Evolutionary conservation across 2,888 invertebrate species (phyloP).

Genomic region (Cylindroiulus punctatus): DNA sequence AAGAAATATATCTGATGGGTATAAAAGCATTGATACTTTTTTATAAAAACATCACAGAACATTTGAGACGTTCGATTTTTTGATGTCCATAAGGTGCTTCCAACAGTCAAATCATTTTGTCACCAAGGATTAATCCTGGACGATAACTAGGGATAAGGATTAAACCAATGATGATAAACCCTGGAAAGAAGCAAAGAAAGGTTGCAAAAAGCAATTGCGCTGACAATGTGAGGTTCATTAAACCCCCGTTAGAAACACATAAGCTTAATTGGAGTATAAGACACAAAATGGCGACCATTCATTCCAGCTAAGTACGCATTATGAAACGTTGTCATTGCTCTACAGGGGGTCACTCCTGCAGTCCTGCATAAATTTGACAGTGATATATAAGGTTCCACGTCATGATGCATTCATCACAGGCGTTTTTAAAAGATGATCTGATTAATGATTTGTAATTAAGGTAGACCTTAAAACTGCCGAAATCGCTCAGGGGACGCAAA

Average conservation of each 20-base stretch:
- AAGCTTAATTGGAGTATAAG: neutral
- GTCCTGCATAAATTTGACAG: neutral
- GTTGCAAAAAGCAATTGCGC: neutral
- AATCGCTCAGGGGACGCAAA: neutral
- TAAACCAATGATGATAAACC: no score
- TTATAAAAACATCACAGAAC: no score
- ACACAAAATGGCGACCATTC: slow-evolving; percentile 29
- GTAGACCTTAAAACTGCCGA: slow-evolving; percentile 14
- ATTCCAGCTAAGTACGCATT: neutral
- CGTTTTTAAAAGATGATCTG: slow-evolving; percentile 17
- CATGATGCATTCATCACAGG: slow-evolving; percentile 10
- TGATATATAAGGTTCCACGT: slow-evolving; percentile 27
- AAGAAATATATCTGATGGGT: no score
- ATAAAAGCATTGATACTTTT: no score
- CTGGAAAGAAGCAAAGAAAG: neutral
- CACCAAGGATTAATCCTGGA: no score
- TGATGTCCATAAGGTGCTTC: no score
- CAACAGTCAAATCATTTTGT: no score
- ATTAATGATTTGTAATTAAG: slow-evolving; percentile 31
- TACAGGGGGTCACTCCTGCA: neutral
- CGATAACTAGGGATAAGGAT: no score
- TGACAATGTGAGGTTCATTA: slow-evolving; percentile 27
- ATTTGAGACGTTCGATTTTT: no score
- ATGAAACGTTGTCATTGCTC: slow-evolving; percentile 25
- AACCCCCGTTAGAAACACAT: neutral